Conservation (phyloP, 1,140 invertebrate genomes). For the Idris sp. region DNA sequence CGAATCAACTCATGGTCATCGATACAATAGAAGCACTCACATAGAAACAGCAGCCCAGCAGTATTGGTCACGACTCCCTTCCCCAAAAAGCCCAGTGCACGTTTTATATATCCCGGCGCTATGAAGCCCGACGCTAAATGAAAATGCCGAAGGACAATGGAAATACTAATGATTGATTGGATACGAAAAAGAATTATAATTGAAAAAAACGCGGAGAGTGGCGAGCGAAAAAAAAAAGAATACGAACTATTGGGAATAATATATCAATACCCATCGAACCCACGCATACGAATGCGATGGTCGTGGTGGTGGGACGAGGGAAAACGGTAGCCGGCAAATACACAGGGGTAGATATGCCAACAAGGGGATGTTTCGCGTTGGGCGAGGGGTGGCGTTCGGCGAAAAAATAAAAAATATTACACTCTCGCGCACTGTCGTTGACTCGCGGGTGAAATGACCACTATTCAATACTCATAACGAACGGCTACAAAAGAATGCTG, state of each 20-base stretch:
- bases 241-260: conserved; percentile 79
- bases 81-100: conserved; percentile 62
- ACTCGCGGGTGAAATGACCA: conserved; percentile 73
- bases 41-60: conserved; percentile 55
- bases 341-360: conserved; percentile 62
- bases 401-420: conserved; percentile 78
- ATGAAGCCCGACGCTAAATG: conserved; percentile 76
- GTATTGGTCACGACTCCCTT: conserved; percentile 63
- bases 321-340: conserved; percentile 55
- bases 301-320: conserved; percentile 58
- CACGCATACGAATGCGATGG: conserved; percentile 77
- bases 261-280: conserved; percentile 79
- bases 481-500: conserved; percentile 72
- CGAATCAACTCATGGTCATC: conserved; percentile 73
- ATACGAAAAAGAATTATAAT: conserved; percentile 80
- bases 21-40: conserved; percentile 63
- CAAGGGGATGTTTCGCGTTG: conserved; percentile 56
- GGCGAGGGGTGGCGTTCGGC: conserved; percentile 64
- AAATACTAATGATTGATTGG: conserved; percentile 80
- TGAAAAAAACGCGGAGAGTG: conserved; percentile 77
- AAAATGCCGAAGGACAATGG: conserved; percentile 80
- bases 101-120: conserved; percentile 63
- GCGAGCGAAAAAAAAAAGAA: conserved; percentile 67
- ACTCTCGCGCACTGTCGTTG: conserved; percentile 72
- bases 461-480: conserved; percentile 74